Base-by-base conservation (phyloP, 2,113 vertebrate genomes). In the Micronycteris hirsuta region DNA sequence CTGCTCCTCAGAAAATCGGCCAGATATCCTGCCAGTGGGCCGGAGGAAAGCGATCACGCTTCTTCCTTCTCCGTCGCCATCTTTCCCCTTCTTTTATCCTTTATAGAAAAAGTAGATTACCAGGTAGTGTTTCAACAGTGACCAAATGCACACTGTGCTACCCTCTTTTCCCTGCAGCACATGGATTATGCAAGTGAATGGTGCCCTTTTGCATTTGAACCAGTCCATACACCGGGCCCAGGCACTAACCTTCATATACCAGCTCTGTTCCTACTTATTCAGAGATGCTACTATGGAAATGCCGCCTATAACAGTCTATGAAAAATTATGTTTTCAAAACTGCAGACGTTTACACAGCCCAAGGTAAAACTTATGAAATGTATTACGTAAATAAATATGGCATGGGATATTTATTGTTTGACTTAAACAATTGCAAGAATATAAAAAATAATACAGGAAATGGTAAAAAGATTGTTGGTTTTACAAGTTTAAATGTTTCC, bases 401-500 rank as follows among this genome's bases (percentile, higher is more conserved):
- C 17, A 52, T 74, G 19, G 47, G 7, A 5, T 61, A 56, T 31
- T 73, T 73, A 78, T 15, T 54, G 5, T 65, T 90, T 58, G 15
- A 67, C 8, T 74, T 84, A 70, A 68, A 13, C 61, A 67, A 78
- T 10, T 78, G 5, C 4, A n/a, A 70, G 10, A 68, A 65, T 49
- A 73, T 43, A 73, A 81, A 4, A 91, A 86, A 19, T n/a, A 63
- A 92, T n/a, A 41, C 3, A 73, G 26, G n/a, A 89, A 22, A 4
- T 70, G 70, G 65, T 76, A 65, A 89, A n/a, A 10, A n/a, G 3
- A 85, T 26, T 58, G 5, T 13, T 90, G 5, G 3, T 92, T 68
- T 70, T 93, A 63, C 65, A 61, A 74, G 54, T 89, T 41, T 56
- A 61, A 93, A 63, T 76, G 31, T 86, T 96, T 49, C 33, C 11